Evolutionary conservation across 1,140 invertebrate species (phyloP), one percentile per base, ranked within the genome.

Genomic region (Pseudomyrmex concolor): DNA sequence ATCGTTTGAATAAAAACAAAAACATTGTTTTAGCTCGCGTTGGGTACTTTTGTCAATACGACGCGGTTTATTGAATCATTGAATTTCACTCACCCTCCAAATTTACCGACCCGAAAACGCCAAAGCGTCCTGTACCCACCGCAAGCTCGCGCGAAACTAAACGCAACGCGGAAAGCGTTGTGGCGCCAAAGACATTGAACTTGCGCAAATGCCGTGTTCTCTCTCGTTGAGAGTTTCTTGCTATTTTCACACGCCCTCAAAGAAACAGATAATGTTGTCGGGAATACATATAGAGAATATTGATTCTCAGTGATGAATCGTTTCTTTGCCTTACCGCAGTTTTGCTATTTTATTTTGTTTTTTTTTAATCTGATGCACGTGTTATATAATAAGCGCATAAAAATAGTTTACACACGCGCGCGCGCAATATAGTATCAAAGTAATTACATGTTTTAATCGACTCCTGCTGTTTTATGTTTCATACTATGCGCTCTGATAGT

Each of bases 141-240:
- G 76, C 66, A 25, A 60, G 76, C 66, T 71, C 43, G 19, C 76
- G 66, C 66, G 22, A 80, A 80, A 80, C 76, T 80, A 70, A 78
- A n/a, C 76, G 64, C 43, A 8, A 10, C 43, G 54, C 25, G 25
- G 51, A 9, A 57, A 71, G 54, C 9, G n/a, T 55, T 10, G 68
- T 54, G 43, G 15, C 54, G 22, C 54, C 66, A 48, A 83, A 57
- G 54, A 83, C 22, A 25, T 45, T n/a, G 72, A 83, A 76, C 72
- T 77, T 83, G 81, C 73, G 60, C 62, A 80, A 80, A 70, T 50
- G 54, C 19, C 43, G 19, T 34, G 5, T 34, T 34, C 34, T 34
- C 12, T 10, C 15, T 10, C 43, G 43, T 17, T 70, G 13, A n/a
- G 64, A 71, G 34, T 50, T 19, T 80, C 19, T 51, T 59, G n/a